phyloP scores from a whole-genome alignment of 2,113 vertebrate species.

The Astur gentilis region DNA sequence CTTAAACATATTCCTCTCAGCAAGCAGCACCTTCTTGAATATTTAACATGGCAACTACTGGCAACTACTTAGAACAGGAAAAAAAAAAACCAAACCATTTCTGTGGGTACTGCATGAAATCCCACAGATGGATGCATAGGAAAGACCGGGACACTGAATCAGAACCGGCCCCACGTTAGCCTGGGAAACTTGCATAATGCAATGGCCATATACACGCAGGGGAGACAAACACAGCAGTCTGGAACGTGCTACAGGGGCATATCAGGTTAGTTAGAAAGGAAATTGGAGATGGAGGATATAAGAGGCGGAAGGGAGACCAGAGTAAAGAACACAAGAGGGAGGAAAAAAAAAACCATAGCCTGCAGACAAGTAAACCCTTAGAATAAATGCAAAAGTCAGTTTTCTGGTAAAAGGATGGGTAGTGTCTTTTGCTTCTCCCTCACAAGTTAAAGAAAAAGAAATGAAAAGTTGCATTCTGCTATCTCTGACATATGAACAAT shows the following conservation, averaged over 20 bases:
- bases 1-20: background rate
- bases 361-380: background rate
- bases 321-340: background rate
- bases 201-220: background rate
- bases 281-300: background rate
- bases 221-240: background rate
- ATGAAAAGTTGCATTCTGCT: background rate
- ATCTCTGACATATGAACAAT: background rate
- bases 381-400: background rate
- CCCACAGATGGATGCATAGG: background rate
- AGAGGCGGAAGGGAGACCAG: background rate
- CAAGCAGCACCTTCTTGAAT: background rate
- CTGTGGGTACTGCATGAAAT: background rate
- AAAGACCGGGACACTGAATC: background rate
- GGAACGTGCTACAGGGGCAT: rapidly evolving
- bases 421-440: background rate
- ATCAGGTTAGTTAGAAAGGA: background rate
- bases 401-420: background rate
- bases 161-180: rapidly evolving
- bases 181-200: background rate
- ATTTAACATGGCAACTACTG: background rate
- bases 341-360: background rate
- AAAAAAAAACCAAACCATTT: background rate
- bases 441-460: background rate
- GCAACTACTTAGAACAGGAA: background rate